A percentile compares a stretch with the other conserved stretches of the same genome.
phyloP scores from a whole-genome alignment of 2,113 vertebrate species.

The Aegithalos caudatus region DNA sequence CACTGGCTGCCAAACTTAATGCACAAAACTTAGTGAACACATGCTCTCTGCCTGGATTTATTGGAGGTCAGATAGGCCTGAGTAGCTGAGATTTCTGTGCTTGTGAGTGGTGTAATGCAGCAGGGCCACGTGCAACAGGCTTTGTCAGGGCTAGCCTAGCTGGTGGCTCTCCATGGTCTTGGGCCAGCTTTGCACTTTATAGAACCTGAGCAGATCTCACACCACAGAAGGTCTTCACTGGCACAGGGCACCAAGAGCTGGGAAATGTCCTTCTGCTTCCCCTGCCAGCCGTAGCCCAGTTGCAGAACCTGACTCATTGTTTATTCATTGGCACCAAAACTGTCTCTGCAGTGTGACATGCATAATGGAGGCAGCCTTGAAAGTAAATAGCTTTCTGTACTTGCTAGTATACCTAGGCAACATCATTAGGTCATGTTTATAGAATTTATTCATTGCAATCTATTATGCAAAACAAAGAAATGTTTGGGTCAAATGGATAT shows the following conservation, averaged over 20 bases:
- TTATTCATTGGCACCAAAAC: not conserved
- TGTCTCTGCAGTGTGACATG: not conserved
- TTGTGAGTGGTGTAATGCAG: not conserved
- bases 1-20: not conserved
- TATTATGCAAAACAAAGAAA: not conserved
- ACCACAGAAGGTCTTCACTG: not conserved
- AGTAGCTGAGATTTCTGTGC: not conserved
- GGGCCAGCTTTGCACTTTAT: not conserved
- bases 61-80: not conserved
- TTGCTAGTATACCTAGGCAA: not conserved
- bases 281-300: not conserved
- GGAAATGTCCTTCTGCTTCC: not conserved
- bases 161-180: not conserved
- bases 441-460: not conserved
- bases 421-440: not conserved
- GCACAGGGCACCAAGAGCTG: not conserved
- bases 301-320: not conserved
- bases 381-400: conserved; percentile 36
- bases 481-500: not conserved
- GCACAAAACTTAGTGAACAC: not conserved
- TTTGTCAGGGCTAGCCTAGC: not conserved
- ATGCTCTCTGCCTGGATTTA: not conserved
- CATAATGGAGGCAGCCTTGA: not conserved
- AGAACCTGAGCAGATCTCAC: not conserved
- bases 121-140: fast-evolving